A percentile compares a stretch with the other conserved stretches of the same genome.
Conservation (phyloP, 2,113 vertebrate genomes). For the Vimba vimba region DNA sequence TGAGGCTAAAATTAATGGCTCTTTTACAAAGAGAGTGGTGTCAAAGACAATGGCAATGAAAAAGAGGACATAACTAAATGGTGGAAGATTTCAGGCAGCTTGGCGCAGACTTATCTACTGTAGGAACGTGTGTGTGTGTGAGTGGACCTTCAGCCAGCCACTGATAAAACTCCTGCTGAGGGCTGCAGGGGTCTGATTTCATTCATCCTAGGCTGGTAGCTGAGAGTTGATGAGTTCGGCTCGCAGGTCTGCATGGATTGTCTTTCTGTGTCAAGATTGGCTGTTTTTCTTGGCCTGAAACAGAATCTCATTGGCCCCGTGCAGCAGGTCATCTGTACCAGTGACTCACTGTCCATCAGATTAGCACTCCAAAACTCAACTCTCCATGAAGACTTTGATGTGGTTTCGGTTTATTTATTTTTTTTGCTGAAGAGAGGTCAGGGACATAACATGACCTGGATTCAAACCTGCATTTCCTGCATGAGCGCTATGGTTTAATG, state of each 20-base stretch:
- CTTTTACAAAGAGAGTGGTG: constrained; percentile 3
- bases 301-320: constrained; percentile 15
- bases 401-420: not conserved
- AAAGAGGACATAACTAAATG: constrained; percentile 13
- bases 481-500: not conserved
- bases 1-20: constrained; percentile 31
- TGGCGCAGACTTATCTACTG: not conserved
- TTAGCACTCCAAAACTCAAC: constrained; percentile 12
- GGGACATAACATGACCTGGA: not conserved
- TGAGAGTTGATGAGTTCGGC: constrained; percentile 28
- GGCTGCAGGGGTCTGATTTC: constrained; percentile 21
- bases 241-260: constrained; percentile 30
- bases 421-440: not conserved
- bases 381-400: constrained; percentile 3
- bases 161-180: constrained; percentile 27
- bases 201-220: constrained; percentile 32
- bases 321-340: constrained; percentile 37
- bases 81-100: constrained; percentile 7
- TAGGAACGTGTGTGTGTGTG: not conserved
- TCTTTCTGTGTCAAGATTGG: constrained; percentile 21
- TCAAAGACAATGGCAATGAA: constrained; percentile 25
- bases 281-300: constrained; percentile 45
- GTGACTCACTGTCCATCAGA: constrained; percentile 25
- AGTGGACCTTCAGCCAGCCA: constrained; percentile 22
- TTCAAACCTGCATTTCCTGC: not conserved